A percentile compares a stretch with the other conserved stretches of the same genome.
Evolutionary conservation across 2,797 vertebrate genomes (phyloP).

Genomic region (Falco rusticolus): DNA sequence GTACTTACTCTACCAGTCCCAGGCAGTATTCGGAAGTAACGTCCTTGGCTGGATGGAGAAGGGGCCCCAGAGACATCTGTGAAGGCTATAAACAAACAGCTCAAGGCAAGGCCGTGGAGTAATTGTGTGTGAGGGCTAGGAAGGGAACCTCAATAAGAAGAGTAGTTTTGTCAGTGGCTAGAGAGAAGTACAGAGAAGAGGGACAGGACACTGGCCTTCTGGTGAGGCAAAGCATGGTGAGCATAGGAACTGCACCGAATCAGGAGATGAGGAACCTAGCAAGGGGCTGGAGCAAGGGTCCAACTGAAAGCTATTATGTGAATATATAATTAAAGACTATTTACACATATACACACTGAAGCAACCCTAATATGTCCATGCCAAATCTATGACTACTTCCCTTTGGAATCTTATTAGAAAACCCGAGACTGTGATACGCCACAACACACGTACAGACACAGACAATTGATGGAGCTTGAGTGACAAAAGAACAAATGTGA

Average conservation of each 20-base stretch:
- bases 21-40: not conserved
- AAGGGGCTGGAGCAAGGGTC: not conserved
- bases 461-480: not conserved
- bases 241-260: not conserved
- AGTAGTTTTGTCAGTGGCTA: not conserved
- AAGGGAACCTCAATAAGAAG: not conserved
- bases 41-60: not conserved
- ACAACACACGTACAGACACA: fast-evolving
- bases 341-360: not conserved
- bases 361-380: not conserved
- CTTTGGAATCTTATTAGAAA: not conserved
- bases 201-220: not conserved
- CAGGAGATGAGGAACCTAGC: not conserved
- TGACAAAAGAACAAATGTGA: not conserved
- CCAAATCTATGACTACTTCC: not conserved
- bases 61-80: not conserved
- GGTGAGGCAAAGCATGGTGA: not conserved
- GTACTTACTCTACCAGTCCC: not conserved
- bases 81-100: not conserved
- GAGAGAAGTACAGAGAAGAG: not conserved
- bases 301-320: not conserved
- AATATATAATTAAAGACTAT: not conserved
- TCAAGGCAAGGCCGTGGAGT: not conserved
- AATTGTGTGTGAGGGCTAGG: not conserved
- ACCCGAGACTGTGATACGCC: not conserved